Conservation (phyloP, 2,113 vertebrate genomes). For the Bungarus multicinctus region DNA sequence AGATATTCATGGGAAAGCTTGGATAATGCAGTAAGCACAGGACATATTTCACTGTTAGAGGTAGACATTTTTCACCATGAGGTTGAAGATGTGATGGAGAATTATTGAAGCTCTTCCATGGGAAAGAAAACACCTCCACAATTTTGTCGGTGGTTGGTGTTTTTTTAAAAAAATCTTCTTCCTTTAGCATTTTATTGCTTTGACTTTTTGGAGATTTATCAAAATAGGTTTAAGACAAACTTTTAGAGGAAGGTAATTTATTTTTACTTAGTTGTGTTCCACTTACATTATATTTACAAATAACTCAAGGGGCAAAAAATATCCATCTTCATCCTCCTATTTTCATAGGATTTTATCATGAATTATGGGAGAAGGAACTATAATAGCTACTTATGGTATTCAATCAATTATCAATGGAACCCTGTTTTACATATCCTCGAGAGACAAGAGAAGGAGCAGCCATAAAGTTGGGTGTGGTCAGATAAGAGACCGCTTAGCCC, state of each 20-base stretch:
- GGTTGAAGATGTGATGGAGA: constrained; percentile 16
- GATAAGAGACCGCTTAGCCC: background rate
- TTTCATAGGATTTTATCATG: no score
- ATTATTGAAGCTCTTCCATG: constrained; percentile 30
- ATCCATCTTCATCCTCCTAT: no score
- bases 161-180: background rate
- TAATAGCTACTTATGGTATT: background rate
- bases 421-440: background rate
- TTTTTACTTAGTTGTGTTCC: background rate
- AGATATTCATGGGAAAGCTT: constrained; percentile 50
- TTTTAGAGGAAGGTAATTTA: background rate
- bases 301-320: no score
- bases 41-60: constrained; percentile 28
- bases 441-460: background rate
- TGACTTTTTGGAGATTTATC: rapidly evolving
- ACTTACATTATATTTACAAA: background rate
- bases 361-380: background rate
- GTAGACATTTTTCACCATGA: constrained; percentile 25
- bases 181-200: background rate
- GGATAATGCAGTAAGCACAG: constrained; percentile 56
- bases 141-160: background rate
- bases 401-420: background rate
- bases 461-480: background rate
- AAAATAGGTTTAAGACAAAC: background rate
- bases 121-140: constrained; percentile 1